Conservation (phyloP, 2,113 vertebrate genomes). For the Passer montanus region DNA sequence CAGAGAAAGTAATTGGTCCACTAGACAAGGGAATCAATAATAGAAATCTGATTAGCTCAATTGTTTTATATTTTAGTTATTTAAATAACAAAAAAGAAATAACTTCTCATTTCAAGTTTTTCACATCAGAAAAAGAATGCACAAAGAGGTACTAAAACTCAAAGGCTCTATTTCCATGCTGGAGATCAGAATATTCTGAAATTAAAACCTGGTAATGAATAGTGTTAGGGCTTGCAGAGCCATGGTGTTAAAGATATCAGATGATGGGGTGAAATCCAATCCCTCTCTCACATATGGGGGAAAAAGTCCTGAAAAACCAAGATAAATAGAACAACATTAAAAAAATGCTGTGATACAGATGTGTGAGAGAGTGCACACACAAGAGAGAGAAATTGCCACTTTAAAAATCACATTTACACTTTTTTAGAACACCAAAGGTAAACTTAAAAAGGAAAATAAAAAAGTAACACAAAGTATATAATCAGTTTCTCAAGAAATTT, state of each 20-base stretch:
- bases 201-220: not conserved
- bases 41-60: not conserved
- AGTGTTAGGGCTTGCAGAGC: not conserved
- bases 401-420: not conserved
- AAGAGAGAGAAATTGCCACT: not conserved
- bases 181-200: not conserved
- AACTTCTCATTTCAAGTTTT: not conserved
- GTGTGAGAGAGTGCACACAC: not conserved
- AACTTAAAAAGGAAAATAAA: not conserved
- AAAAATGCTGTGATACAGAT: not conserved
- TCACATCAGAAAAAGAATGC: not conserved
- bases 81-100: not conserved
- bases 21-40: not conserved
- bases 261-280: not conserved
- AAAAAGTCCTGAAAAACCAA: not conserved
- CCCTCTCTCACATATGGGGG: accelerated
- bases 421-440: not conserved
- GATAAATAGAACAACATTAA: not conserved
- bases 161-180: not conserved
- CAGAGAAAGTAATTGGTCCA: not conserved
- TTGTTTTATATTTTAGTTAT: not conserved
- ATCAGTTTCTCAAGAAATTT: not conserved
- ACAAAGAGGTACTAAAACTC: not conserved
- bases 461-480: accelerated
- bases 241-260: not conserved